Base-by-base conservation (phyloP, 2,888 invertebrate genomes). In the Oxycera nigricornis region DNA sequence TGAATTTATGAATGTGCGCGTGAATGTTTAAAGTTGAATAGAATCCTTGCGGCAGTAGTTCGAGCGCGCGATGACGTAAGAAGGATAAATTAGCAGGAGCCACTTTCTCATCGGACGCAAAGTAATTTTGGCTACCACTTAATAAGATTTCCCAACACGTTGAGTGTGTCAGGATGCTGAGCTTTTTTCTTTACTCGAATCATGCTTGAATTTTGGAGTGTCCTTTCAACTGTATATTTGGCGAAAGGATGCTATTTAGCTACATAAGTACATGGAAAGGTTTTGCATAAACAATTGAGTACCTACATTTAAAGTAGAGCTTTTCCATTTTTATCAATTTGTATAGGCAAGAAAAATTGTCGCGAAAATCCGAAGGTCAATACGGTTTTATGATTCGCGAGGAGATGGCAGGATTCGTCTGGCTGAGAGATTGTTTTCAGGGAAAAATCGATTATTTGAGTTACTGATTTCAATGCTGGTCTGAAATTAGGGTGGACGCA, bases 51-150 rank as follows among this genome's bases (percentile, higher is more conserved):
- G 67, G 67, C 46, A 31, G 50, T 46, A 46, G 28, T 68, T 50
- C 50, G n/a, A n/a, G n/a, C n/a, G 28, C 46, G 65, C 65, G 41
- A 67, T 68, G 67, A 68, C 67, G 67, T 68, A 68, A 68, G 67
- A 50, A 46, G 22, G n/a, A n/a, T 35, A 68, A 46, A 50, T 50
- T 6, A 50, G 22, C 50, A 31, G 31, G 31, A 61, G 17, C 9
- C 20, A 61, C 11, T 61, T 61, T 59, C 2, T 3, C 4, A 2
- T 24, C 14, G n/a, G n/a, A 59, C 2, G 22, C 17, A 55, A 55
- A 22, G 52, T 55, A 55, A 55, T 55, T 55, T 22, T 24, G 2
- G 17, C 24, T 55, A 17, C 17, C 4, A 22, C 24, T 55, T 4
- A 22, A 20, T 9, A 4, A 24, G 3, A 24, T n/a, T 62, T 31